Conservation (phyloP, 2,888 invertebrate genomes). For the Sinohyriopsis cumingii region DNA sequence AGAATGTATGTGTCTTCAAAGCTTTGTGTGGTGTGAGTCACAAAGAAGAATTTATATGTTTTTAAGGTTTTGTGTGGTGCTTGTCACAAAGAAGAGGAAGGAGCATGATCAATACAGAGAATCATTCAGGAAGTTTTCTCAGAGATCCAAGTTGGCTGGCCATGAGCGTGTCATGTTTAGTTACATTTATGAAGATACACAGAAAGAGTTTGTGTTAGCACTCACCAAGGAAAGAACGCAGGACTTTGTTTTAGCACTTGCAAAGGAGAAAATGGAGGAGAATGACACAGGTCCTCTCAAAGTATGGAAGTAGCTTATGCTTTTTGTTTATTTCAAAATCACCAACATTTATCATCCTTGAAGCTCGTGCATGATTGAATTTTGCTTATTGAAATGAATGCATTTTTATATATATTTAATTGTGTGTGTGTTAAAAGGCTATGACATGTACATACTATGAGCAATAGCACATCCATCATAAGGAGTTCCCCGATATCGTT, state of each 20-base stretch:
- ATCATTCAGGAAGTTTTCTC: slow-evolving; percentile 81
- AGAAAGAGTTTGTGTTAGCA: slow-evolving; percentile 86
- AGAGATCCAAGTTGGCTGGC: slow-evolving; percentile 62
- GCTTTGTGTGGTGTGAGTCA: too few relatives aligned
- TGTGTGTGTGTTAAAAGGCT: too few relatives aligned
- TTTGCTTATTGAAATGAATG: too few relatives aligned
- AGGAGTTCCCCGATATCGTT: too few relatives aligned
- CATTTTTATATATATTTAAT: too few relatives aligned
- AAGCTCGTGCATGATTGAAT: too few relatives aligned
- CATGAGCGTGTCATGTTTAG: slow-evolving; percentile 85
- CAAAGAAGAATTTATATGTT: slow-evolving; percentile 75
- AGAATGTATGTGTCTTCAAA: not conserved
- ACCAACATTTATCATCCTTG: too few relatives aligned
- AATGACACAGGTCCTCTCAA: slow-evolving; percentile 42
- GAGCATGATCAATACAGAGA: slow-evolving; percentile 79
- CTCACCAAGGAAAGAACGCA: slow-evolving; percentile 74
- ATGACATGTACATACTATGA: slow-evolving; percentile 91
- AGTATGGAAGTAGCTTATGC: slow-evolving; percentile 43
- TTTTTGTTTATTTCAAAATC: too few relatives aligned
- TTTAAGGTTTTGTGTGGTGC: too few relatives aligned
- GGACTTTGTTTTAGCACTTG: too few relatives aligned
- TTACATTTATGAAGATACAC: slow-evolving; percentile 87
- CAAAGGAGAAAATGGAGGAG: too few relatives aligned
- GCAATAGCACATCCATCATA: slow-evolving; percentile 77
- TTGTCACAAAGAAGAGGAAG: slow-evolving; percentile 79